Conservation (phyloP, 2,797 vertebrate genomes). For the Sebastes diaconus region DNA sequence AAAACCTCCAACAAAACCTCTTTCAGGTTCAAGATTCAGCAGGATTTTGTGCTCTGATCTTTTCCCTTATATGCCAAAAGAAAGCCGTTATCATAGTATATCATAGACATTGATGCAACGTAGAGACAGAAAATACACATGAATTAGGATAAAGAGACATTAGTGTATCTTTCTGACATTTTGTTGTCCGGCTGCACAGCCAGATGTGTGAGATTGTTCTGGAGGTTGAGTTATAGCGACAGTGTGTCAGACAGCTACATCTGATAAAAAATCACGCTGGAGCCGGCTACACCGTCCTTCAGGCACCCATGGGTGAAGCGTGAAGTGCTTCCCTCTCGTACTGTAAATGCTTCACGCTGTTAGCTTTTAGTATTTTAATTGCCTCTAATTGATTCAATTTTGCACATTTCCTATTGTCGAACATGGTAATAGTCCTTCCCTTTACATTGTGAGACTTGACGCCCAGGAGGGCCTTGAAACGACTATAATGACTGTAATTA, state of each 20-base stretch:
- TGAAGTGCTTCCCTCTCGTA: neutral
- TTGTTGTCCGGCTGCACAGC: neutral
- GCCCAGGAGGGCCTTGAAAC: neutral
- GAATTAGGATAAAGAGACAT: neutral
- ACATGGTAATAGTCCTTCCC: neutral
- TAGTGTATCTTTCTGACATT: neutral
- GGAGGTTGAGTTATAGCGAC: neutral
- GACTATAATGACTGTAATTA: conserved; percentile 5
- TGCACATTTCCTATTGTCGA: neutral
- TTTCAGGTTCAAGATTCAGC: too few relatives aligned
- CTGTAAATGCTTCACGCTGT: neutral
- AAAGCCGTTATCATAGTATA: neutral
- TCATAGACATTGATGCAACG: neutral
- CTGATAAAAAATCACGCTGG: neutral
- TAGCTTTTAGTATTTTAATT: neutral
- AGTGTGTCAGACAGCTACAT: neutral
- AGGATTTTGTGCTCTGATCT: neutral
- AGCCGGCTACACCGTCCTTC: neutral
- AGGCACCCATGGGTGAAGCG: too few relatives aligned
- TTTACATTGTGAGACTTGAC: neutral
- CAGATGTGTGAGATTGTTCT: neutral
- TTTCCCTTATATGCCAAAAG: neutral
- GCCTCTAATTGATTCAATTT: neutral
- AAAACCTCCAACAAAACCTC: too few relatives aligned
- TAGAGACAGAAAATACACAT: neutral